Percentiles rank a stretch among this genome's conserved stretches.
Evolutionary conservation across 2,113 vertebrate species (phyloP).

Genomic region (Corythornis vintsioides): DNA sequence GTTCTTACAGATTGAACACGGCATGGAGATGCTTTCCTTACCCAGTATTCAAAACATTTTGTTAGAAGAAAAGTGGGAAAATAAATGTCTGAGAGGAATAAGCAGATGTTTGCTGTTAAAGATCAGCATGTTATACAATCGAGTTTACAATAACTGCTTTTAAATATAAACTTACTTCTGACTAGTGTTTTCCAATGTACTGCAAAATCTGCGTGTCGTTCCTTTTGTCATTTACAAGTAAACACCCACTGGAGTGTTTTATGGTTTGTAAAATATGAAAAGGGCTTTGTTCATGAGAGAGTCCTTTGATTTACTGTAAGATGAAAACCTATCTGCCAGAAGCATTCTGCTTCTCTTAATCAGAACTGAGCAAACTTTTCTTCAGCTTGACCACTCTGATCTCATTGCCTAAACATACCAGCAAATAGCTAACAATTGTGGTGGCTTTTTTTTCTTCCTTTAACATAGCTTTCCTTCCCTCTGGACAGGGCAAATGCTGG

Average conservation of each 20-base stretch:
- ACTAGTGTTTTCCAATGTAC: conserved; percentile 51
- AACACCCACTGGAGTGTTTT: conserved; percentile 46
- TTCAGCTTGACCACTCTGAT: not conserved
- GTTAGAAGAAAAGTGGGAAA: conserved; percentile 37
- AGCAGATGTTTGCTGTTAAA: conserved; percentile 66
- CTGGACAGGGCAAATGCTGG: not conserved
- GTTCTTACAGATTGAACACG: not conserved
- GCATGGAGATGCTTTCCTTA: not conserved
- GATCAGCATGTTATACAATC: conserved; percentile 45
- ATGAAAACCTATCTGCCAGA: conserved; percentile 37
- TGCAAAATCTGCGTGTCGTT: conserved; percentile 14
- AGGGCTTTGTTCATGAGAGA: conserved; percentile 31
- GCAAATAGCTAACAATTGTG: conserved; percentile 26
- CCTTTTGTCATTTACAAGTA: conserved; percentile 55
- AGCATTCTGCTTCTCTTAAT: conserved; percentile 3
- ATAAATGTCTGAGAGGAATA: conserved; percentile 32
- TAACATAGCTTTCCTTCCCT: conserved; percentile 12
- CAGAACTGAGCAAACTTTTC: conserved; percentile 16
- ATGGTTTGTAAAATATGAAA: conserved; percentile 31
- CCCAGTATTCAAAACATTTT: conserved; percentile 9
- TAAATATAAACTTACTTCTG: conserved; percentile 48
- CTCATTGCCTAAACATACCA: conserved; percentile 27
- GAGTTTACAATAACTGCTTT: conserved; percentile 49
- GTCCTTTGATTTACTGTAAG: conserved; percentile 43
- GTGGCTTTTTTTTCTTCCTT: not conserved